Evolutionary conservation across 2,888 invertebrate genomes (phyloP), one percentile per base, ranked within the genome.

Genomic region (Troilus luridus): DNA sequence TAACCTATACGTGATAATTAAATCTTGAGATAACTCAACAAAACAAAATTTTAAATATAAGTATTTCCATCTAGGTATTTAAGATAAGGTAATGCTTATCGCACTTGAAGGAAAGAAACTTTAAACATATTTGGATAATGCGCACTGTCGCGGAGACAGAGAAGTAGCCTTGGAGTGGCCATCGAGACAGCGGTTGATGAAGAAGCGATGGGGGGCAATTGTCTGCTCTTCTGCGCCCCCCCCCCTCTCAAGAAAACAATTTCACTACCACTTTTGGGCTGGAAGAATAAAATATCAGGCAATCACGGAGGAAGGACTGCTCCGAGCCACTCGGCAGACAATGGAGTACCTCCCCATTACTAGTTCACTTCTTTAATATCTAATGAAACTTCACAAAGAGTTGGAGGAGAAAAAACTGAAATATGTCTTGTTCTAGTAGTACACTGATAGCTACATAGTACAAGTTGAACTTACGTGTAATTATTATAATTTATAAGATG

Each of bases 281-380:
- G 85, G 85, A 54, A 85, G 85, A 85, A 85, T 85, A 85, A 85
- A 85, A 56, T 85, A 85, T 85, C 56, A 85, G 85, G 85, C 85
- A 85, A 85, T 85, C 56, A 85, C 12, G 56, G n/a, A n/a, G 56
- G n/a, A 56, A n/a, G 21, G 11, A 81, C 81, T 21, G 54, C 54
- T 81, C 81, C 54, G 2, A 54, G 21, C 81, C 77, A 81, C 81
- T 81, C 81, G 12, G 41, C 72, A 19, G 41, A 7, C 27, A 41
- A 19, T 41, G 27, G 72, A 77, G 72, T 77, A 19, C 72, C 72
- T 77, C 5, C 72, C 72, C 72, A 77, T 77, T 77, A 41, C 41
- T 41, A 77, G 72, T 19, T 77, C 72, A 77, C 72, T 77, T 77
- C 72, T 77, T 77, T 77, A 41, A 77, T 27, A 77, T 77, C 72